Conservation (phyloP, 2,888 invertebrate genomes). For the Lobophora halterata region DNA sequence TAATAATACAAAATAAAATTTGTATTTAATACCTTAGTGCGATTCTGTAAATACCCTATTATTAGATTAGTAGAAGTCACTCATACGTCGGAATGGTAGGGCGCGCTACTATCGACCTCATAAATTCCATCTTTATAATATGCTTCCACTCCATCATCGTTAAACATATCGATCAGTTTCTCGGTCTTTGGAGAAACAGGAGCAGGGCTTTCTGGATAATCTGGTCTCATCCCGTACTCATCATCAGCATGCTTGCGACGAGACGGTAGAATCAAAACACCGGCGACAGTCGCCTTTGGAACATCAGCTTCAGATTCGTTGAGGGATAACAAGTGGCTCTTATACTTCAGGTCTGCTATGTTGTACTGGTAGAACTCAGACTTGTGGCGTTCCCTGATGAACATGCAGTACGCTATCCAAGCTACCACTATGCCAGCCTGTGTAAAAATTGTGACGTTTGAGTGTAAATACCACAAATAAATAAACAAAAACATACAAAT, state of each 20-base stretch:
- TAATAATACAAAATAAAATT: too few species aligned
- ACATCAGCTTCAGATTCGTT: conserved; percentile 36
- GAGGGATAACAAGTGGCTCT: conserved; percentile 46
- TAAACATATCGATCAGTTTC: conserved; percentile 57
- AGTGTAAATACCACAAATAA: too few species aligned
- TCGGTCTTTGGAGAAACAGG: conserved; percentile 49
- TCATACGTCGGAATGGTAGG: conserved; percentile 58
- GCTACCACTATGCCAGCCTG: conserved; percentile 60
- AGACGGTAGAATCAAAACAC: conserved; percentile 62
- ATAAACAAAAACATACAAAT: too few species aligned
- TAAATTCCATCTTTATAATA: conserved; percentile 56
- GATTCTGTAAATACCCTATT: too few species aligned
- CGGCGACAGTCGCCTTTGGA: conserved; percentile 47
- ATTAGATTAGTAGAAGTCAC: too few species aligned
- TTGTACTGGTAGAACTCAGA: conserved; percentile 57
- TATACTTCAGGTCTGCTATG: conserved; percentile 56
- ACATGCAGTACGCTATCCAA: conserved; percentile 73
- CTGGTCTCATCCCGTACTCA: conserved; percentile 58
- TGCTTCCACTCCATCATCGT: conserved; percentile 41
- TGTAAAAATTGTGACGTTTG: conserved; percentile 23
- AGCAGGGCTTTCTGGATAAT: conserved; percentile 65
- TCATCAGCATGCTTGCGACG: conserved; percentile 55
- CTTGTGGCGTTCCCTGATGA: conserved; percentile 63
- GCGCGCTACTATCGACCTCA: conserved; percentile 50
- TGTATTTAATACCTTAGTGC: too few species aligned